Evolutionary conservation across 2,888 invertebrate genomes (phyloP).

Genomic region (Xestoiulus laeticollis): DNA sequence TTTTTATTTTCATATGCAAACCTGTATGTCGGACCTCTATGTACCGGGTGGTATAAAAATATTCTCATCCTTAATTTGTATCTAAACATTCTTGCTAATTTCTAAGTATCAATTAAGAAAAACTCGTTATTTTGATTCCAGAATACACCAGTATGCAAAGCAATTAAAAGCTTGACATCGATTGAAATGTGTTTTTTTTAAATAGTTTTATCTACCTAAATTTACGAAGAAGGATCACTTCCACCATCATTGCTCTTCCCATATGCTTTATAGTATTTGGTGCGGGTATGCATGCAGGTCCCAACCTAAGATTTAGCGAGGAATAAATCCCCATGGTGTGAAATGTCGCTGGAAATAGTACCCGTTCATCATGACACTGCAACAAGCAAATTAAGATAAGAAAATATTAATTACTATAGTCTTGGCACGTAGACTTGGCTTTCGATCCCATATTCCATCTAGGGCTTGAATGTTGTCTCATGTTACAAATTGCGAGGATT

Average conservation of each 20-base stretch:
- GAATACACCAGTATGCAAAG: too few species aligned
- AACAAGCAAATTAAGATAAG: background rate
- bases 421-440: background rate
- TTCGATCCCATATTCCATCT: too few species aligned
- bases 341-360: background rate
- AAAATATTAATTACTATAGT: background rate
- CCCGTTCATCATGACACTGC: background rate
- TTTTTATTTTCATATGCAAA: too few species aligned
- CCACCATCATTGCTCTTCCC: background rate
- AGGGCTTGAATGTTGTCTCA: too few species aligned
- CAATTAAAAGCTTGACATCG: background rate
- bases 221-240: too few species aligned
- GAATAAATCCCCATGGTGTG: background rate
- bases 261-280: background rate
- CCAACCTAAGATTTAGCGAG: background rate
- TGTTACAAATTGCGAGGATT: too few species aligned
- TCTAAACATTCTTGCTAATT: too few species aligned
- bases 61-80: too few species aligned
- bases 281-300: background rate
- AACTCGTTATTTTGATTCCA: too few species aligned
- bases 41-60: too few species aligned
- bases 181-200: background rate
- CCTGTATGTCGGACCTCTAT: too few species aligned
- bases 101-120: too few species aligned
- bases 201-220: background rate